Base-by-base conservation (phyloP, 2,888 invertebrate species). In the Apotomis betuletana region DNA sequence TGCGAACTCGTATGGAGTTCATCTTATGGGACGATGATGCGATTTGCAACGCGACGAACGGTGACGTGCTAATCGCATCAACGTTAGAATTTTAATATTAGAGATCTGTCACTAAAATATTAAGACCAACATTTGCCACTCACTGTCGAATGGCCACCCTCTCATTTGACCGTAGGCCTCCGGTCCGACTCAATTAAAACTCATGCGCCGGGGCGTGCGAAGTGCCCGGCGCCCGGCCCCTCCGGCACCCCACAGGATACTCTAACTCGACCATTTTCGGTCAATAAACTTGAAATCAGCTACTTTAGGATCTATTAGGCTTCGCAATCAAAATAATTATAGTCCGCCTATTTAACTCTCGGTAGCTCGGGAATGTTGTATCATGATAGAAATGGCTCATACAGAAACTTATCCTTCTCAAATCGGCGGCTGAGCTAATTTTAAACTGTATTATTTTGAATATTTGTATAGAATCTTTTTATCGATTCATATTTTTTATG, bases 201-300 rank as follows among this genome's bases (percentile, higher is more conserved):
- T 90, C 85, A 91, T 91, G 64, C 89, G 90, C 85, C 86, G 89
- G 90, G 86, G 90, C 92, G 91, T 92, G 92, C 90, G 92, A 92
- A 90, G 86, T 83, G 83, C 78, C 82, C 83, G 79, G 75, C 76
- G 78, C 36, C 79, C 69, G 75, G 77, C 80, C 80, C 80, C 78
- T 78, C 76, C 76, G 83, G 80, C 83, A 83, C 87, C 88, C 88
- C 86, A 87, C 90, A 89, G 90, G 90, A 90, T 87, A 86, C 82
- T 84, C 86, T 85, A 86, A 87, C 82, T 81, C 82, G 83, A 84
- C 84, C 80, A 76, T 83, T 87, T 84, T 85, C 81, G 86, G 86
- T 87, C 87, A 87, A 83, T 84, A 80, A 84, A 84, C 86, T 83
- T 61, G 44, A 36, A 65, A 70, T 54, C 52, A 70, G 13, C 60